Percentiles rank a stretch among this genome's conserved stretches.
These are phyloP conservation scores for Platyura marginata DNA, from an alignment of 1,140 invertebrate species.

Conservation along the genomic window DNA sequence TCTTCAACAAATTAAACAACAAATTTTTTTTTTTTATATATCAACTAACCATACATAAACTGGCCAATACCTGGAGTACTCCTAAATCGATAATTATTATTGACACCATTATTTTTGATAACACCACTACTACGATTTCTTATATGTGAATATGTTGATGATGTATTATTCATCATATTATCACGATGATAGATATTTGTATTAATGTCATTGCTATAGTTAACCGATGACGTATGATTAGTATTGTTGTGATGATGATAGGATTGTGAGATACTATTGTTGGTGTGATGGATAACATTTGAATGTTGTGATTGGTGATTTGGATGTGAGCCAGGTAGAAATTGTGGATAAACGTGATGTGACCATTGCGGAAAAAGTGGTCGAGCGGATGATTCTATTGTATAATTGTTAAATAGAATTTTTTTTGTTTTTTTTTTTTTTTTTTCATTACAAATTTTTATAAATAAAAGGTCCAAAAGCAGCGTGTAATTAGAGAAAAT, in stretches of 20 bases:
- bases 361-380: constrained; percentile 82
- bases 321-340: constrained; percentile 69
- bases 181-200: neutral
- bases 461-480: constrained; percentile 17
- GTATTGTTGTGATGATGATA: neutral
- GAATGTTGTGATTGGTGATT: constrained; percentile 26
- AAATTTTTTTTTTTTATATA: too few relatives aligned
- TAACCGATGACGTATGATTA: neutral
- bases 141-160: neutral
- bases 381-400: constrained; percentile 24
- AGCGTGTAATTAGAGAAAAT: constrained; percentile 23
- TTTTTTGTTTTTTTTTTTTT: constrained; percentile 6
- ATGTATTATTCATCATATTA: neutral
- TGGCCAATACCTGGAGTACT: constrained; percentile 7
- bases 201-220: neutral
- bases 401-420: neutral
- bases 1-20: too few relatives aligned
- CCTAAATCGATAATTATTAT: constrained; percentile 25
- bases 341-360: constrained; percentile 80
- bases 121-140: neutral
- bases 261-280: neutral
- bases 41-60: neutral
- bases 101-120: constrained; percentile 18
- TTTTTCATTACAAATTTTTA: constrained; percentile 10
- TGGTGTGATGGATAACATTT: neutral